Conservation (phyloP, 1,140 invertebrate genomes). For the Panulirus ornatus region DNA sequence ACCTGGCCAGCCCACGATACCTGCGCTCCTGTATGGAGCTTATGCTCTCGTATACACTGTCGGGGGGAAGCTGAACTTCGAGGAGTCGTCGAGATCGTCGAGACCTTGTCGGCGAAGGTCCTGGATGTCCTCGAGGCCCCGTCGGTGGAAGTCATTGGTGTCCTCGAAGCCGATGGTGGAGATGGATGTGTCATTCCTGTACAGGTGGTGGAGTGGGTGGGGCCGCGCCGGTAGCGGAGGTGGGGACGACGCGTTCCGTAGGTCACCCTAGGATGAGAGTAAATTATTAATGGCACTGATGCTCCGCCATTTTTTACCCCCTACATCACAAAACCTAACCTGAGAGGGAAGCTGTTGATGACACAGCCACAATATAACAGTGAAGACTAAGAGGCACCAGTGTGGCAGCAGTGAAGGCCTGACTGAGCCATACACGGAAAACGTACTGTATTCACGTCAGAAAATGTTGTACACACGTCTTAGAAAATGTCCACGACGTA, state of each 20-base stretch:
- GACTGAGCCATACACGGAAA: too few species aligned
- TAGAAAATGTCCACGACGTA: too few species aligned
- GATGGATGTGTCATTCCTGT: constrained; percentile 5
- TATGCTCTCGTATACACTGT: constrained; percentile 61
- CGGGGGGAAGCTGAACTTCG: constrained; percentile 53
- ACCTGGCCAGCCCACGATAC: background rate
- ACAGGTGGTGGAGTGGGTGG: constrained; percentile 25
- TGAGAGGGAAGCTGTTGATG: too few species aligned
- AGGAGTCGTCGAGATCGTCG: constrained; percentile 21
- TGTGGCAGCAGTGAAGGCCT: too few species aligned
- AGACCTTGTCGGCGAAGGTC: constrained; percentile 31
- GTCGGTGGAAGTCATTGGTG: constrained; percentile 31
- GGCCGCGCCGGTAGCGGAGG: constrained; percentile 33
- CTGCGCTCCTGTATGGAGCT: background rate
- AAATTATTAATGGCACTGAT: too few species aligned
- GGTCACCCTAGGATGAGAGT: background rate
- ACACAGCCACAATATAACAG: too few species aligned
- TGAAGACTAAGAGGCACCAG: too few species aligned
- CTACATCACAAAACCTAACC: too few species aligned
- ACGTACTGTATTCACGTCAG: too few species aligned
- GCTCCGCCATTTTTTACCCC: too few species aligned
- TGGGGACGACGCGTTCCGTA: background rate
- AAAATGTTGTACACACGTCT: too few species aligned
- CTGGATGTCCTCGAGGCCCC: background rate
- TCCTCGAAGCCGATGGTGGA: constrained; percentile 33